A percentile compares a stretch with the other conserved stretches of the same genome.
Conservation (phyloP, 2,113 vertebrate genomes). For the Chloebia gouldiae region DNA sequence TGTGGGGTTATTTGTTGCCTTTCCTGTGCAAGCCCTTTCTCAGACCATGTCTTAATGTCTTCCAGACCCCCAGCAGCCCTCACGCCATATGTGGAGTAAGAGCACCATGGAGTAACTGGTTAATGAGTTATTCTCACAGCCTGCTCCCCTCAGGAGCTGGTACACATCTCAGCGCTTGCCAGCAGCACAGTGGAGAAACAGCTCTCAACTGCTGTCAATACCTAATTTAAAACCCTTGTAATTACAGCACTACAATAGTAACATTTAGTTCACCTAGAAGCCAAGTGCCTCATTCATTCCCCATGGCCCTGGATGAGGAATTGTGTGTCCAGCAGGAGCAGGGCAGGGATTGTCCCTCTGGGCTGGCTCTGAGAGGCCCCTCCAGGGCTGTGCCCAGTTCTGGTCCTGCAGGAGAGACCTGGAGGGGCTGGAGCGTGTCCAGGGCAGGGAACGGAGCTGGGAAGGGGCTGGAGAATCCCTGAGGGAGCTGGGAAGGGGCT, state of each 20-base stretch:
- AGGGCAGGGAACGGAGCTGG: not conserved
- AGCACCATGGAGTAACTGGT: not conserved
- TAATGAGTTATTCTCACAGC: conserved; percentile 43
- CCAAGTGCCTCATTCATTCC: not conserved
- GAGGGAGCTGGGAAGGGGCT: not conserved
- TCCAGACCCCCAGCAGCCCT: conserved; percentile 47
- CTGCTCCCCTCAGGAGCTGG: conserved; percentile 9
- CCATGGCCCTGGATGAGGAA: not conserved
- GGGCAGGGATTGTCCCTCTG: not conserved
- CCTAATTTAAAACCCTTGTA: conserved; percentile 19
- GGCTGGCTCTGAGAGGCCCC: not conserved
- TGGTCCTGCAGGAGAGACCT: not conserved
- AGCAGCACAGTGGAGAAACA: not conserved
- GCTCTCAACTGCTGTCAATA: conserved; percentile 4
- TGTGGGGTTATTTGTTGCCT: not conserved
- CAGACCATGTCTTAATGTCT: conserved; percentile 44
- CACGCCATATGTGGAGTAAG: conserved; percentile 1
- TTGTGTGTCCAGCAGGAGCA: not conserved
- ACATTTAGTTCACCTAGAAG: conserved; percentile 14
- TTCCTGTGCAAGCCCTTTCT: not conserved
- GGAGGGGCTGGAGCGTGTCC: not conserved
- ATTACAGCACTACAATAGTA: not conserved
- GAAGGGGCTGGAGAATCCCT: not conserved
- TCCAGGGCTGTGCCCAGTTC: not conserved
- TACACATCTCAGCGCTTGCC: not conserved